These are phyloP conservation scores for Rhynchopsitta pachyrhyncha DNA, from an alignment of 2,113 vertebrate genomes.

Conservation along the genomic window DNA sequence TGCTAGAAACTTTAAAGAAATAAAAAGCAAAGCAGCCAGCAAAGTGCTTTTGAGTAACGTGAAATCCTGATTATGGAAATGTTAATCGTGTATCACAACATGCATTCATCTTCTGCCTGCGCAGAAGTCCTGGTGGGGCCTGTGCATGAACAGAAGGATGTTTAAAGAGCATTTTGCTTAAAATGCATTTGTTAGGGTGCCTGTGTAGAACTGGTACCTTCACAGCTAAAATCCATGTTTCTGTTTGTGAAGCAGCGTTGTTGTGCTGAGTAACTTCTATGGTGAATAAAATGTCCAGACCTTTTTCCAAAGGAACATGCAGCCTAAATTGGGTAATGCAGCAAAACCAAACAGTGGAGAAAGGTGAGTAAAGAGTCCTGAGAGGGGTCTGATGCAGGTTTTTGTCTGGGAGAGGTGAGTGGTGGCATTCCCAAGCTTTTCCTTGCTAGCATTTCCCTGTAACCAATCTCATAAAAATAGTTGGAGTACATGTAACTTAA, in stretches of 20 bases:
- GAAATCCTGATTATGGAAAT: conserved; percentile 32
- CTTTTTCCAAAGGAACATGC: background rate
- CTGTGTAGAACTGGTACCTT: background rate
- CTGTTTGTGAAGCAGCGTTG: background rate
- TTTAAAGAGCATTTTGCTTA: background rate
- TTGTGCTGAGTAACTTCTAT: background rate
- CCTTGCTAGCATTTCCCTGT: background rate
- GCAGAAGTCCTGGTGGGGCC: background rate
- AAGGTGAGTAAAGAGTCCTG: background rate
- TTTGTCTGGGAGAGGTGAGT: background rate
- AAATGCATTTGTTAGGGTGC: background rate
- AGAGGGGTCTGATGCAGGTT: background rate
- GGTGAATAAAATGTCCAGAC: background rate
- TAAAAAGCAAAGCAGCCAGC: background rate
- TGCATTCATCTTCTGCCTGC: background rate
- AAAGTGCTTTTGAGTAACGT: background rate
- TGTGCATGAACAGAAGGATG: background rate
- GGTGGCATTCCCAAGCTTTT: background rate
- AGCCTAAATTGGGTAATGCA: background rate
- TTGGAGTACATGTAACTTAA: background rate
- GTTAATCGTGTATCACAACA: background rate
- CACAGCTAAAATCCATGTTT: accelerated
- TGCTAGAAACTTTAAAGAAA: background rate
- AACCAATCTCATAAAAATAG: too few relatives aligned
- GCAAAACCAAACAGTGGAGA: background rate